These are phyloP conservation scores for Corvus cornix DNA, from an alignment of 2,113 vertebrate species.

Conservation along the genomic window DNA sequence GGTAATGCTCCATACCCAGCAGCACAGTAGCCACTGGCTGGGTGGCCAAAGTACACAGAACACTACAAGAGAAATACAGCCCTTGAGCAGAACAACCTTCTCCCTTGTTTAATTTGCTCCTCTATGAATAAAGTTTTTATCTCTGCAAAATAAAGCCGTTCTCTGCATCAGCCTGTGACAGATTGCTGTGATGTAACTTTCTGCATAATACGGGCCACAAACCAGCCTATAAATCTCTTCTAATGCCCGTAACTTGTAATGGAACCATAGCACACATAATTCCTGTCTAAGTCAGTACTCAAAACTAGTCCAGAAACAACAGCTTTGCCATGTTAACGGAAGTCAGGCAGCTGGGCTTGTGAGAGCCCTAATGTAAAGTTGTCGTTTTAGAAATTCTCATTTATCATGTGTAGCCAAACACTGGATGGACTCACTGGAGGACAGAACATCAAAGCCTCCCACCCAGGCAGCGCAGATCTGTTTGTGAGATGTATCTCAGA, in stretches of 20 bases:
- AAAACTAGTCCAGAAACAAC: background rate
- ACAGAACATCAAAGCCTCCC: background rate
- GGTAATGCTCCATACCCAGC: background rate
- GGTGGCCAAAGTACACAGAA: accelerated
- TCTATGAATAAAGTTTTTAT: background rate
- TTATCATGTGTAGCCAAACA: slow-evolving; percentile 7
- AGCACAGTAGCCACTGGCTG: too few relatives aligned
- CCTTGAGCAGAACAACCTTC: background rate
- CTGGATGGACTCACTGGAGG: background rate
- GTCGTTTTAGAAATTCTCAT: background rate
- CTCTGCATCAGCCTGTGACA: background rate
- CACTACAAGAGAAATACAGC: background rate
- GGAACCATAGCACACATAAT: background rate
- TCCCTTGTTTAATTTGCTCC: background rate
- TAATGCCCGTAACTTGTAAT: background rate
- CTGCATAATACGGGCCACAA: background rate
- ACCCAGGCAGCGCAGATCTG: background rate
- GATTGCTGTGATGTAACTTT: background rate
- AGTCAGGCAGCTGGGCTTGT: background rate
- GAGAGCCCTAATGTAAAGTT: background rate
- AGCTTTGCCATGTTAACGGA: background rate
- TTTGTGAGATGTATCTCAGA: slow-evolving; percentile 65
- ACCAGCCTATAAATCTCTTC: background rate
- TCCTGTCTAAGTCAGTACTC: background rate
- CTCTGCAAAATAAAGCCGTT: background rate